A percentile compares a stretch with the other conserved stretches of the same genome.
phyloP scores from a whole-genome alignment of 2,113 vertebrate species.

The Madoqua kirkii region DNA sequence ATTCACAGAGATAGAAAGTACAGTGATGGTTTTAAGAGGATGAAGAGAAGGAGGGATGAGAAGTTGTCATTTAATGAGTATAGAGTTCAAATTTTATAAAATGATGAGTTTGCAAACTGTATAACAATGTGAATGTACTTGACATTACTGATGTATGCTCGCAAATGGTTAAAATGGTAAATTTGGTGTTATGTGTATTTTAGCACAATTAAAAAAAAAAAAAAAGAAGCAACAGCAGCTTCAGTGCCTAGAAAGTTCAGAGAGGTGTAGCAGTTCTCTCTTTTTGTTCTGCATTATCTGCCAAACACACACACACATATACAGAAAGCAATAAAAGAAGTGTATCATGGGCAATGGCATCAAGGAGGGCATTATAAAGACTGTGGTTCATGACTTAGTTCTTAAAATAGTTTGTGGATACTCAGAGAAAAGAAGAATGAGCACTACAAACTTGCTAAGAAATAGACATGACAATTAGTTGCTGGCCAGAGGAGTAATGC shows the following conservation, averaged over 20 bases:
- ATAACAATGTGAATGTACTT: neutral
- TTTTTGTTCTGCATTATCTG: neutral
- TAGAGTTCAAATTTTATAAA: neutral
- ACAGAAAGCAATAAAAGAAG: neutral
- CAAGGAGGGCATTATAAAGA: neutral
- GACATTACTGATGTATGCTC: neutral
- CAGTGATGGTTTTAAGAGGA: neutral
- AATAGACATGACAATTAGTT: neutral
- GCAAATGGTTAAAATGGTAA: neutral
- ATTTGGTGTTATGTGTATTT: neutral
- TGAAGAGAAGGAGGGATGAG: accelerated
- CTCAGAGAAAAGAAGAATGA: neutral
- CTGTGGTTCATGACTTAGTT: neutral
- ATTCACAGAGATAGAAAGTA: neutral
- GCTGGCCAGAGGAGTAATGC: neutral
- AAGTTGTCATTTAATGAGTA: neutral
- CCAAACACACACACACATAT: neutral
- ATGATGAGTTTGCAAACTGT: neutral
- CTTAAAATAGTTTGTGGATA: neutral
- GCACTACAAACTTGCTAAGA: neutral
- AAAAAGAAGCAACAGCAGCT: neutral
- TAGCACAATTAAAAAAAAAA: neutral
- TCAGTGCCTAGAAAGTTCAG: neutral
- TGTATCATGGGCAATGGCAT: too few species aligned
- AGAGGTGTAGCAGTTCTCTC: neutral